Conservation (phyloP, 2,888 invertebrate genomes). For the Mimas tiliae region DNA sequence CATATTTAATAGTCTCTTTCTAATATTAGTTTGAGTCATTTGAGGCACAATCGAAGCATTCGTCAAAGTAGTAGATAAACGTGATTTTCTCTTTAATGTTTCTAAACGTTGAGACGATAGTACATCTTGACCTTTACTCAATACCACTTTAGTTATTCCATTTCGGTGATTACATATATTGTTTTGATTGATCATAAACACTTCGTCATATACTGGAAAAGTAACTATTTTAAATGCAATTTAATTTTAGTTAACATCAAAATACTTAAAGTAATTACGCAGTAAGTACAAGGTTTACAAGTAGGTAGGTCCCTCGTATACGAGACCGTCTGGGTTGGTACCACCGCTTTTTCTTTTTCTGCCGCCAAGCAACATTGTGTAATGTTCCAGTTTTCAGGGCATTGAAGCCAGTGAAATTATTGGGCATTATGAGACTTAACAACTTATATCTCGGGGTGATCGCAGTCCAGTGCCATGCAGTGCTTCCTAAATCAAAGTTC, state of each 20-base stretch:
- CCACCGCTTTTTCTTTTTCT: no score
- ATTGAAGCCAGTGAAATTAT: no score
- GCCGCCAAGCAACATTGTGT: no score
- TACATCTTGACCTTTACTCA: constrained; percentile 45
- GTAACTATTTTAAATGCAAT: neutral
- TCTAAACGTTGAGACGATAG: constrained; percentile 34
- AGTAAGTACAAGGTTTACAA: no score
- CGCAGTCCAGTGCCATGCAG: no score
- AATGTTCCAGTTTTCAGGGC: no score
- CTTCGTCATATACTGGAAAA: neutral
- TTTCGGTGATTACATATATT: constrained; percentile 41
- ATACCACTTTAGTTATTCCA: constrained; percentile 53
- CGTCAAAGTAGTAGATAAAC: constrained; percentile 48
- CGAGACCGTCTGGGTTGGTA: no score
- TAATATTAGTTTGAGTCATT: constrained; percentile 61
- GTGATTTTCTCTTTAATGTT: constrained; percentile 44
- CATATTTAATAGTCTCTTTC: constrained; percentile 53
- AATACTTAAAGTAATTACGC: neutral
- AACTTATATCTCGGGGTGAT: no score
- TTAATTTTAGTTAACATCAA: neutral
- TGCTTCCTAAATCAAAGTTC: no score
- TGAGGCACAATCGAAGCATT: constrained; percentile 42
- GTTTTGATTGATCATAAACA: constrained; percentile 30
- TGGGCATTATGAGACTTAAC: no score
- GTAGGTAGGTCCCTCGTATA: no score